Percentiles rank a stretch among this genome's conserved stretches.
phyloP scores from a whole-genome alignment of 2,113 vertebrate species.

The Hippocampus mohnikei region DNA sequence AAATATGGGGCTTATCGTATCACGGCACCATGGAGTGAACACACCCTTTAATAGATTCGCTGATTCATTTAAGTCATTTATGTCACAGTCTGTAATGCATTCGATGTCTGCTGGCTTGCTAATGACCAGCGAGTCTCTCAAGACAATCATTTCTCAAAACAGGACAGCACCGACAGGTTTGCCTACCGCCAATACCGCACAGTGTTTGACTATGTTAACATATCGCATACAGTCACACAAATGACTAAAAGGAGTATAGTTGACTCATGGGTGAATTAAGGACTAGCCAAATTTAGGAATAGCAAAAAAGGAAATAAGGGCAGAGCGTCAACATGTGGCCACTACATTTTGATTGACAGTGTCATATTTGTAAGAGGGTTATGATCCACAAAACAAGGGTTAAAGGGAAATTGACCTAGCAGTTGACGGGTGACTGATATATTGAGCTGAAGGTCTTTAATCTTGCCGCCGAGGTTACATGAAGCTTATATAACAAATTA shows the following conservation, averaged over 20 bases:
- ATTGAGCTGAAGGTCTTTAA: conserved; percentile 76
- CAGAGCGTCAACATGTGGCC: conserved; percentile 15
- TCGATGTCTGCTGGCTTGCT: conserved; percentile 59
- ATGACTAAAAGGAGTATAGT: background rate
- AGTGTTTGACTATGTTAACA: conserved; percentile 1
- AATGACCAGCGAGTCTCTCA: conserved; percentile 59
- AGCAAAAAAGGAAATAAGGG: conserved; percentile 11
- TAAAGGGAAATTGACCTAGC: conserved; percentile 82
- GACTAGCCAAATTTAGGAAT: conserved; percentile 10
- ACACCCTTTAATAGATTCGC: conserved; percentile 73
- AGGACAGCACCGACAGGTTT: conserved; percentile 23
- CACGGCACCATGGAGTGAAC: conserved; percentile 61
- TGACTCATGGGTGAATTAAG: conserved; percentile 17
- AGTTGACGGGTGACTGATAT: conserved; percentile 79
- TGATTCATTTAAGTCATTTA: conserved; percentile 73
- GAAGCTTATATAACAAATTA: conserved; percentile 81
- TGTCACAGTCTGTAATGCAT: conserved; percentile 66
- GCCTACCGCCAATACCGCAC: background rate
- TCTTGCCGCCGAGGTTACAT: conserved; percentile 77
- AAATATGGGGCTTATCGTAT: conserved; percentile 73
- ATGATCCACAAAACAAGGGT: conserved; percentile 81
- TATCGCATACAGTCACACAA: background rate
- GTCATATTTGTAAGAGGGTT: conserved; percentile 75
- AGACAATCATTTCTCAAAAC: conserved; percentile 44
- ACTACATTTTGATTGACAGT: conserved; percentile 70